phyloP scores from a whole-genome alignment of 2,888 invertebrate genomes.

The Zootermopsis nevadensis region DNA sequence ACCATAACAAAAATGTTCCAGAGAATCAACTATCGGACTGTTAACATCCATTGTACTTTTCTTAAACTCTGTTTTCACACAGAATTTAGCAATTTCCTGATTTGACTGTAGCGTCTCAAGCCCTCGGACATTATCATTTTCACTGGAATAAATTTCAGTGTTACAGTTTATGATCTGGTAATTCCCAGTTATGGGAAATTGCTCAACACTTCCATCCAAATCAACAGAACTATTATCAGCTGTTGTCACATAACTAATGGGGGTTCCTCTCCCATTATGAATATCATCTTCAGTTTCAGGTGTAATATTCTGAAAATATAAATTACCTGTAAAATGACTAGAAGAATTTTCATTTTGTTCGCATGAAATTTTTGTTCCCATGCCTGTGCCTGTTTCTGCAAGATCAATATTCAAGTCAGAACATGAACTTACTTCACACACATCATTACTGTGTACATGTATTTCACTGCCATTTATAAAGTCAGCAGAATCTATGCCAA shows the following conservation, averaged over 20 bases:
- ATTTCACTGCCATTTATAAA: slow-evolving; percentile 23
- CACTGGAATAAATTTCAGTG: neutral
- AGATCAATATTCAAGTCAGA: neutral
- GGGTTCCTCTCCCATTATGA: neutral
- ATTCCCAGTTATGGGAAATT: neutral
- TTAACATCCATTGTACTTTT: neutral
- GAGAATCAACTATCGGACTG: neutral
- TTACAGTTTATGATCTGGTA: neutral
- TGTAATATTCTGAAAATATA: slow-evolving; percentile 1
- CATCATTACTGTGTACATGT: neutral
- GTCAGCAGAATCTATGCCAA: slow-evolving; percentile 14
- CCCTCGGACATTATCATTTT: neutral
- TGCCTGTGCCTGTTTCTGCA: neutral
- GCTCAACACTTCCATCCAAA: too few species aligned
- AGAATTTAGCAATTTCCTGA: neutral
- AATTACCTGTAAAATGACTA: neutral
- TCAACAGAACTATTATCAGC: neutral
- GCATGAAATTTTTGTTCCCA: neutral
- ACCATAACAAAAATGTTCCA: neutral
- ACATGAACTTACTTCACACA: neutral
- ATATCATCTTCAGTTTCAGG: neutral
- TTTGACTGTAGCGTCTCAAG: neutral
- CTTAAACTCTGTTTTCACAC: neutral
- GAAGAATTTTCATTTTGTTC: neutral
- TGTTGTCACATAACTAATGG: neutral